Evolutionary conservation across 2,113 vertebrate genomes (phyloP).

Genomic region (Ochotona princeps): DNA sequence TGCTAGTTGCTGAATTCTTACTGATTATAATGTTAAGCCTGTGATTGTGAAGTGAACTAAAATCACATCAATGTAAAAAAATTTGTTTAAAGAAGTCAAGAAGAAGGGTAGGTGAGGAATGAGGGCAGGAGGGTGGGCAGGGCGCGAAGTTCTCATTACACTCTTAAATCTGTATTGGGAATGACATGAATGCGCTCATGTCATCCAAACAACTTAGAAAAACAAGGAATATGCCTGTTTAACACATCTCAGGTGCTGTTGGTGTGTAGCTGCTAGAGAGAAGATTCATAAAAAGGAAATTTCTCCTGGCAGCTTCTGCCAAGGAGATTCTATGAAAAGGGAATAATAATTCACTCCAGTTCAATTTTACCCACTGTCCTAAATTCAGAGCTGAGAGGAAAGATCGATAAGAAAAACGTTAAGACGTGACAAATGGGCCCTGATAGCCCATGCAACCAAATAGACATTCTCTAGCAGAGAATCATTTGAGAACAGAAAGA

Average conservation of each 20-base stretch:
- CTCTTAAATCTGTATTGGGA: no score
- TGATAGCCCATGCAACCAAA: background rate
- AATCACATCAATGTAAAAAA: no score
- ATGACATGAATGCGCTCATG: no score
- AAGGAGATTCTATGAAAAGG: background rate
- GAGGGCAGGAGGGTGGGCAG: no score
- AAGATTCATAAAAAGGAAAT: background rate
- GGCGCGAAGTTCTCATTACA: no score
- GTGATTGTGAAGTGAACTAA: no score
- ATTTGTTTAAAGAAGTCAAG: no score
- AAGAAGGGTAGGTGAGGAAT: no score
- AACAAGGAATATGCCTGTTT: background rate
- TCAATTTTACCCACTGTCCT: background rate
- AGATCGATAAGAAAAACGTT: background rate
- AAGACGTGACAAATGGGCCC: background rate
- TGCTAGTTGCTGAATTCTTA: no score
- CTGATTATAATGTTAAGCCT: no score
- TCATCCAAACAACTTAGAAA: no score
- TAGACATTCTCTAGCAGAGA: background rate
- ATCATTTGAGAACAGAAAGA: background rate
- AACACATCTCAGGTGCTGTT: background rate
- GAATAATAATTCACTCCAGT: background rate
- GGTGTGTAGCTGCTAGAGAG: background rate
- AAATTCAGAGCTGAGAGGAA: background rate
- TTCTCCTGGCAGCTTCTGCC: background rate